These are phyloP conservation scores for Cephalophus harveyi DNA, from an alignment of 2,113 vertebrate genomes.

Conservation along the genomic window DNA sequence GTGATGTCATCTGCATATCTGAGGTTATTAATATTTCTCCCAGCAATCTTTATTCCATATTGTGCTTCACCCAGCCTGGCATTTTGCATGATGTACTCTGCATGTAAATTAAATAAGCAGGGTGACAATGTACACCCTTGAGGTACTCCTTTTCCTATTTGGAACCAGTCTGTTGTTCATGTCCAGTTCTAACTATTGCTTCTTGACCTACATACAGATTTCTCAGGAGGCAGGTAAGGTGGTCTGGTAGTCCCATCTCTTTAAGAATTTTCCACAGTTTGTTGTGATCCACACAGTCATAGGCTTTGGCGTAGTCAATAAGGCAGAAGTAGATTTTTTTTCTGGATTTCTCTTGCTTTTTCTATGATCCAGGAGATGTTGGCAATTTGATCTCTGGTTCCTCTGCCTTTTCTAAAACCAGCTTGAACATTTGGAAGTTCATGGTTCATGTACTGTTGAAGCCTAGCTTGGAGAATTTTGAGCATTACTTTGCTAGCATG, in stretches of 20 bases:
- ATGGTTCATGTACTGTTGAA: neutral
- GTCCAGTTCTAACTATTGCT: neutral
- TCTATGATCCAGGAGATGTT: neutral
- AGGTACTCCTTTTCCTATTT: neutral
- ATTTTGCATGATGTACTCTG: neutral
- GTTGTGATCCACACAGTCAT: neutral
- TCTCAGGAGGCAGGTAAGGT: neutral
- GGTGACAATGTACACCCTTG: neutral
- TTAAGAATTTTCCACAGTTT: neutral
- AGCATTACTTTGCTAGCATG: neutral
- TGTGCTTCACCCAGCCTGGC: neutral
- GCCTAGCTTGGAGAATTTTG: neutral
- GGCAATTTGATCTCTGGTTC: neutral
- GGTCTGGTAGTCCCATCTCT: neutral
- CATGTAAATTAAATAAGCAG: neutral
- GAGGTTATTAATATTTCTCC: neutral
- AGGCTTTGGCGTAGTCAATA: neutral
- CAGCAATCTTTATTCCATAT: neutral
- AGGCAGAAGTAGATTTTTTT: neutral
- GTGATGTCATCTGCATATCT: neutral
- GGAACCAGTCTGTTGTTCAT: neutral
- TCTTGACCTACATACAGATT: neutral
- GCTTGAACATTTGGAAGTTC: neutral
- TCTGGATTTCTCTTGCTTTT: neutral
- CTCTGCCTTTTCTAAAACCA: neutral